Conservation (phyloP, 2,797 vertebrate species). For the Babyrousa celebensis region DNA sequence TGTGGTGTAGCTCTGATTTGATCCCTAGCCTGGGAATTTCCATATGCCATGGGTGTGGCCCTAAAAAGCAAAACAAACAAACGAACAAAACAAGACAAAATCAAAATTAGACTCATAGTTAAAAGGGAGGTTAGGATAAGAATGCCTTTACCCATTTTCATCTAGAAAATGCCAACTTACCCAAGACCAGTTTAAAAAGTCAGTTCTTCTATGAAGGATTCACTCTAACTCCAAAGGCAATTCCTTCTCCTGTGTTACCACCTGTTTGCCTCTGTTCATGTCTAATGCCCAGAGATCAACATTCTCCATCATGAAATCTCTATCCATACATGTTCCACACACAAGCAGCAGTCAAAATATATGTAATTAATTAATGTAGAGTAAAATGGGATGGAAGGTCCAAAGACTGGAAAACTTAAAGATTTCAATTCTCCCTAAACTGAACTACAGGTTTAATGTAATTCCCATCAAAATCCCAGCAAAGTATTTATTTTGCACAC, state of each 20-base stretch:
- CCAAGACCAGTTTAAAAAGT: background rate
- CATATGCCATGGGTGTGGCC: too few relatives aligned
- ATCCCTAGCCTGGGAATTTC: too few relatives aligned
- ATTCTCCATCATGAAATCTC: constrained; percentile 6
- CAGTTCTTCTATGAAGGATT: background rate
- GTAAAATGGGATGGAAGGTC: constrained; percentile 15
- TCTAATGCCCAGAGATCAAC: background rate
- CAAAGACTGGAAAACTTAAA: constrained; percentile 35
- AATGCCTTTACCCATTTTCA: background rate
- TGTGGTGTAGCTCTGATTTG: too few relatives aligned
- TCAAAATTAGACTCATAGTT: too few relatives aligned
- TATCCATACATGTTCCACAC: constrained; percentile 42
- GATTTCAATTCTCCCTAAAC: background rate
- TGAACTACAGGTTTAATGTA: constrained; percentile 18
- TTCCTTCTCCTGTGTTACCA: background rate
- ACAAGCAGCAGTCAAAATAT: constrained; percentile 43
- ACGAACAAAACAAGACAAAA: too few relatives aligned
- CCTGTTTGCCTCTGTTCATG: background rate
- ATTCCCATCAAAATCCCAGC: background rate
- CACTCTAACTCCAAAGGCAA: background rate
- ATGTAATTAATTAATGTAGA: background rate
- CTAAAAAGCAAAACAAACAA: too few relatives aligned
- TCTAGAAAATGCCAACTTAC: background rate
- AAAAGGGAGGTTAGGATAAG: background rate
- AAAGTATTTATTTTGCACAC: constrained; percentile 29